Conservation (phyloP, 53 echinoderm and acorn worm genomes). For the Glandiceps talaboti region DNA sequence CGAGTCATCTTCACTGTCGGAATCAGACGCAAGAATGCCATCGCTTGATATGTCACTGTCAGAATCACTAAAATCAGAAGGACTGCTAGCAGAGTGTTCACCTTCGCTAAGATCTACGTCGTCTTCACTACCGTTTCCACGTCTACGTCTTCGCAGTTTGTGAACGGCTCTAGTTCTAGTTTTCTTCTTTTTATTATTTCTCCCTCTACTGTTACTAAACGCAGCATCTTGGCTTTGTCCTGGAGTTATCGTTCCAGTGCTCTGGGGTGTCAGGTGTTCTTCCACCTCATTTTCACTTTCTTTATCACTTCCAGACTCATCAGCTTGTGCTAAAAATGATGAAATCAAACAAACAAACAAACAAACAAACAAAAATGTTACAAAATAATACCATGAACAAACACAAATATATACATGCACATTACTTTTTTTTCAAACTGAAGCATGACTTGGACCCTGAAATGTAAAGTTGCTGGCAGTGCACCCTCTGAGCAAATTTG, state of each 20-base stretch:
- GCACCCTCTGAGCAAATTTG: too few species aligned
- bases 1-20: constrained; percentile 70
- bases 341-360: too few species aligned
- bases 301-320: not conserved
- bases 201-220: not conserved
- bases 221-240: not conserved
- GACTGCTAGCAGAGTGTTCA: constrained; percentile 37
- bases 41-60: constrained; percentile 47
- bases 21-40: constrained; percentile 51
- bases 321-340: not conserved
- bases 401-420: too few species aligned
- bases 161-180: not conserved
- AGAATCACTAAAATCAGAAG: constrained; percentile 65
- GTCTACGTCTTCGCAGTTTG: not conserved
- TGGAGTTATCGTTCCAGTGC: not conserved
- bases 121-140: constrained; percentile 16
- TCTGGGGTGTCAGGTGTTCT: not conserved
- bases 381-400: too few species aligned
- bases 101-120: constrained; percentile 92
- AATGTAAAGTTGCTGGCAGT: too few species aligned
- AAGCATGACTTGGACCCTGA: too few species aligned
- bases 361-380: too few species aligned
- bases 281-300: not conserved
- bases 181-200: not conserved
- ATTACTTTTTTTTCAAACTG: too few species aligned